A percentile compares a stretch with the other conserved stretches of the same genome.
These are phyloP conservation scores for Cladopsammia gracilis DNA, from an alignment of 64 coral and sea anemone genomes.

Conservation along the genomic window DNA sequence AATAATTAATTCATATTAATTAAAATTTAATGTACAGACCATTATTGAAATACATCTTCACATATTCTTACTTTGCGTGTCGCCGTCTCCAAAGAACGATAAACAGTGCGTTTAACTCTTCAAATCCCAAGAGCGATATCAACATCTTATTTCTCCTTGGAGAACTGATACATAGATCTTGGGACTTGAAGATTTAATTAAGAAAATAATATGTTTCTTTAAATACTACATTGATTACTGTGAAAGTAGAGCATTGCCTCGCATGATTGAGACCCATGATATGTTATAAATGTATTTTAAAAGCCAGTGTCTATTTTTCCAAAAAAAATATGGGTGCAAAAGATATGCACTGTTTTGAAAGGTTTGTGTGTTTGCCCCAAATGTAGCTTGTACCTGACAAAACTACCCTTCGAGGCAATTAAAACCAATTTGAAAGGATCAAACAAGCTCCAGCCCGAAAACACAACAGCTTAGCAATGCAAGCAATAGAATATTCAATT, in stretches of 20 bases:
- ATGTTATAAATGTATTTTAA: not conserved
- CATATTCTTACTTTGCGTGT: not conserved
- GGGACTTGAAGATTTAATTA: not conserved
- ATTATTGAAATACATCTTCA: not conserved
- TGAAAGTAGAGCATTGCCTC: not conserved
- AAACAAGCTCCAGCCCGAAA: not conserved
- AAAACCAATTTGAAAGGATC: not conserved
- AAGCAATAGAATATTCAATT: not conserved
- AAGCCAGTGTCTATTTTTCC: not conserved
- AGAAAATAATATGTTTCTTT: not conserved
- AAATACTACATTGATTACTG: not conserved
- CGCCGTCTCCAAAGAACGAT: not conserved
- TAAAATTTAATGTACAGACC: not conserved
- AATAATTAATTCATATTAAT: not conserved
- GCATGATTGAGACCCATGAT: not conserved
- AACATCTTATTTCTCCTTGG: not conserved
- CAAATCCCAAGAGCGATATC: not conserved
- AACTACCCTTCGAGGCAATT: not conserved
- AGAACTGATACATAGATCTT: not conserved
- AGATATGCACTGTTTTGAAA: not conserved
- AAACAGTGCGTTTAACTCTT: not conserved
- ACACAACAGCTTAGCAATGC: no score
- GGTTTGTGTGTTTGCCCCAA: not conserved
- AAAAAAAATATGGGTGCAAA: slow-evolving; percentile 13
- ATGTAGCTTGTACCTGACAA: slow-evolving; percentile 38